Conservation (phyloP, 2,113 vertebrate species). For the Equus przewalskii region DNA sequence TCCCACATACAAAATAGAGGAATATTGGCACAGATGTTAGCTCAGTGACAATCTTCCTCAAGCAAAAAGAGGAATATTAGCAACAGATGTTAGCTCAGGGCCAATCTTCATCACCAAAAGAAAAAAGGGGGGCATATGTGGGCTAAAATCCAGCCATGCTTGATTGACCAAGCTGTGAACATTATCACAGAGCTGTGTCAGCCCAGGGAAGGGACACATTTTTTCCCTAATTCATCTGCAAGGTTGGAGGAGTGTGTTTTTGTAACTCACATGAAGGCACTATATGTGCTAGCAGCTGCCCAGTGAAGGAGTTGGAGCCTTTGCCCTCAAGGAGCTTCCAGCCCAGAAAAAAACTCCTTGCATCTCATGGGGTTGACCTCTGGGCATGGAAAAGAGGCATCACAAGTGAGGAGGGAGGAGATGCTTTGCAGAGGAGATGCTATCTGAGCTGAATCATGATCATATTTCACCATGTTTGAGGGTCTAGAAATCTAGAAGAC, state of each 20-base stretch:
- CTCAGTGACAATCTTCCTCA: too few species aligned
- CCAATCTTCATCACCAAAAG: too few species aligned
- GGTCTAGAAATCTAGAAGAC: constrained; percentile 4
- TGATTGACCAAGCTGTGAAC: background rate
- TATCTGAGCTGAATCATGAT: background rate
- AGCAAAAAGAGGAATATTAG: too few species aligned
- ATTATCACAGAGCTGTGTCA: background rate
- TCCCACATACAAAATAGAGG: too few species aligned
- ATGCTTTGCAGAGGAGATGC: background rate
- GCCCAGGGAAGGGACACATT: background rate
- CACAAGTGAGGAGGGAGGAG: background rate
- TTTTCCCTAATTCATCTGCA: background rate
- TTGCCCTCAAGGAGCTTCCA: constrained; percentile 13
- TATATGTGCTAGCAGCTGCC: background rate
- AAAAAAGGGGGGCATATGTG: too few species aligned
- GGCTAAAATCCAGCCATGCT: background rate
- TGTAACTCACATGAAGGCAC: background rate
- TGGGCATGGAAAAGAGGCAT: background rate
- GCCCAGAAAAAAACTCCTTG: background rate
- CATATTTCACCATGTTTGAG: background rate
- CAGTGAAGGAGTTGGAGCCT: background rate
- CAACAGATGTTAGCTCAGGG: too few species aligned
- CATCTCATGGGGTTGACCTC: background rate
- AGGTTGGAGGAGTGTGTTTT: background rate
- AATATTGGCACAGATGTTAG: too few species aligned